Conservation (phyloP, 1,140 invertebrate genomes). For the Drosophila orena region DNA sequence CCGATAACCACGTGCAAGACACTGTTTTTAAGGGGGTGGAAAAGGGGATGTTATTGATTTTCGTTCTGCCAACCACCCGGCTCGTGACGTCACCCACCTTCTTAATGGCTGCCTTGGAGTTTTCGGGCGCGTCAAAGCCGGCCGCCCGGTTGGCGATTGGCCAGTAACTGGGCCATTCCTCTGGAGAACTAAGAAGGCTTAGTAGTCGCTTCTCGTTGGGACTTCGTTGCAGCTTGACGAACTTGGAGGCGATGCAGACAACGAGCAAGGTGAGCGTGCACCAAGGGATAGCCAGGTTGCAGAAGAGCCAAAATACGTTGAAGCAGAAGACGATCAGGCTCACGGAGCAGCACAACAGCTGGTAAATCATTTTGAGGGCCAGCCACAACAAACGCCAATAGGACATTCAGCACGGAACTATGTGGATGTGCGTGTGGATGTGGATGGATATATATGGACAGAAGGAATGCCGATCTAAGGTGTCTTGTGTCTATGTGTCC, state of each 20-base stretch:
- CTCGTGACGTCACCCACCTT: constrained; percentile 69
- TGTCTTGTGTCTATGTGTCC: constrained; percentile 24
- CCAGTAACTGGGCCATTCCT: constrained; percentile 77
- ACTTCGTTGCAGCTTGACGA: constrained; percentile 76
- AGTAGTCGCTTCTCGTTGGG: constrained; percentile 77
- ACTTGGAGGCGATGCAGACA: constrained; percentile 80
- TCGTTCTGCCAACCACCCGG: constrained; percentile 39
- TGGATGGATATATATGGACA: no score
- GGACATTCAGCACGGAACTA: constrained; percentile 71
- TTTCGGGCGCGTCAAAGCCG: constrained; percentile 83
- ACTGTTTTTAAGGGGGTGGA: constrained; percentile 47
- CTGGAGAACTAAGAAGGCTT: constrained; percentile 57
- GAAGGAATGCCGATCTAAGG: not conserved
- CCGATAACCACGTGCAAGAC: constrained; percentile 77
- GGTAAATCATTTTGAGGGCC: constrained; percentile 81
- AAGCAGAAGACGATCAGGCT: constrained; percentile 78
- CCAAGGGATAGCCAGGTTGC: constrained; percentile 82
- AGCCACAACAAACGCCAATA: constrained; percentile 73
- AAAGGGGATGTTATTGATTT: constrained; percentile 76
- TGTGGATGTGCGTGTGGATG: not conserved
- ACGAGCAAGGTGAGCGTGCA: constrained; percentile 71
- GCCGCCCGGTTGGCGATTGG: constrained; percentile 79
- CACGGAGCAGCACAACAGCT: constrained; percentile 72
- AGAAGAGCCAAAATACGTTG: constrained; percentile 81
- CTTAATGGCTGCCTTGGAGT: constrained; percentile 80